Percentiles rank a stretch among this genome's conserved stretches.
phyloP scores from a whole-genome alignment of 2,888 invertebrate species.

The Argynnis bischoffii region DNA sequence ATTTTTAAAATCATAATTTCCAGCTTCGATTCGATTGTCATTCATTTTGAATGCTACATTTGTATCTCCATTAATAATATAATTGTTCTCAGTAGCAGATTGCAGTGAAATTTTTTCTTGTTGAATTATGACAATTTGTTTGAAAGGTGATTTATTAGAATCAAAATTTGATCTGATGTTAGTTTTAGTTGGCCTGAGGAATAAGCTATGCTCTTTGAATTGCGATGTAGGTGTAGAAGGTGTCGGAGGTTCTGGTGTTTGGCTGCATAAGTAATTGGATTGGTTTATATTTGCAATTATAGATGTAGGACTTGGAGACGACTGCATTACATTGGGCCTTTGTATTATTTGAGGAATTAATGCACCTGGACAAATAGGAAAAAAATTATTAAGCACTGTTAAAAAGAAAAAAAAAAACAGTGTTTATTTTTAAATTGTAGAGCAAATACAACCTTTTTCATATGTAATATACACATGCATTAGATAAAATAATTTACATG shows the following conservation, averaged over 20 bases:
- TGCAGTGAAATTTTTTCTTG: conserved; percentile 41
- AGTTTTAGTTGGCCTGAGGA: conserved; percentile 54
- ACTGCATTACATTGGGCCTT: conserved; percentile 64
- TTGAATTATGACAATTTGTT: conserved; percentile 63
- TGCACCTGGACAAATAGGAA: conserved; percentile 48
- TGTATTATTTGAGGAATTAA: conserved; percentile 60
- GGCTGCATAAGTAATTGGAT: conserved; percentile 72
- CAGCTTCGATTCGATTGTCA: conserved; percentile 45
- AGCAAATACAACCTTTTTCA: too few species aligned
- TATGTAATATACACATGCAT: too few species aligned
- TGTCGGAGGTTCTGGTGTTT: conserved; percentile 50
- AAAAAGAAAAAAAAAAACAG: too few species aligned
- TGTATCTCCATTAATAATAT: conserved; percentile 45
- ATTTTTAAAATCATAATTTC: conserved; percentile 62
- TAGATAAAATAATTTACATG: too few species aligned
- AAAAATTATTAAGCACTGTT: not conserved
- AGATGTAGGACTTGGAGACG: conserved; percentile 76
- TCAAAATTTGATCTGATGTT: conserved; percentile 36
- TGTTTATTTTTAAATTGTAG: too few species aligned
- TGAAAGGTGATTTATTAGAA: conserved; percentile 50
- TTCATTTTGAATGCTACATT: conserved; percentile 46
- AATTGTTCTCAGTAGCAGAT: conserved; percentile 42
- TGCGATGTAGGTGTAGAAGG: conserved; percentile 39
- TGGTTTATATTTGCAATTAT: conserved; percentile 76
- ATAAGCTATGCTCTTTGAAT: conserved; percentile 43